Evolutionary conservation across 2,113 vertebrate species (phyloP), one percentile per base, ranked within the genome.

Genomic region (Motacilla alba): DNA sequence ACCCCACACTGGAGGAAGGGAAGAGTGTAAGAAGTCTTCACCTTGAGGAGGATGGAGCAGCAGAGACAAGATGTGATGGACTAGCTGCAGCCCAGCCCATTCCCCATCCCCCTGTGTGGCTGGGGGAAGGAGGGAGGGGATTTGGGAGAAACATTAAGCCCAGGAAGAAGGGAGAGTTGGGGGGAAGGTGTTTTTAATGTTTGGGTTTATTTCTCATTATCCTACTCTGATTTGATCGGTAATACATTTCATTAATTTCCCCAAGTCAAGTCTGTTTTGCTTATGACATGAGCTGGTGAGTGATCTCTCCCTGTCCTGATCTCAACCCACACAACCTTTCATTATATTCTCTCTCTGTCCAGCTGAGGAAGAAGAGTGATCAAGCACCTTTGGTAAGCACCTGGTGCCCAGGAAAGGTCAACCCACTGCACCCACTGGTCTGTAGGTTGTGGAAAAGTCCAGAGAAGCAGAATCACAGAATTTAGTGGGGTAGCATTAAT

Each of bases 51-150:
- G 20, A 47, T 55, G 13, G 13, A 55, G n/a, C n/a, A 63, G 66
- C 30, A 47, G 41, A 79, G 28, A 39, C 10, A 60, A 69, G 11
- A 30, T 30, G 20, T n/a, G n/a, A 39, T 26, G 19, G 39, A 87
- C n/a, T 30, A 39, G 11, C 18, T 23, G 10, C 56, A 70, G n/a
- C 16, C 23, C 83, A 33, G n/a, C 16, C 18, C 83, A 28, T 69
- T 77, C 47, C 15, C 23, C 46, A 46, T 20, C 7, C 7, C 10
- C 5, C 15, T 70, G 19, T 24, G 13, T 0, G 0, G 23, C 23
- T 62, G 56, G 12, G 18, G 15, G 13, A 62, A 62, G 55, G 46
- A 70, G n/a, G 24, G n/a, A 47, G 24, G 12, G 24, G 62, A 55
- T n/a, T 5, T 63, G 49, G 24, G 49, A 46, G n/a, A 62, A 47